phyloP scores from a whole-genome alignment of 1,140 invertebrate genomes.

The Aleiodes sp. region DNA sequence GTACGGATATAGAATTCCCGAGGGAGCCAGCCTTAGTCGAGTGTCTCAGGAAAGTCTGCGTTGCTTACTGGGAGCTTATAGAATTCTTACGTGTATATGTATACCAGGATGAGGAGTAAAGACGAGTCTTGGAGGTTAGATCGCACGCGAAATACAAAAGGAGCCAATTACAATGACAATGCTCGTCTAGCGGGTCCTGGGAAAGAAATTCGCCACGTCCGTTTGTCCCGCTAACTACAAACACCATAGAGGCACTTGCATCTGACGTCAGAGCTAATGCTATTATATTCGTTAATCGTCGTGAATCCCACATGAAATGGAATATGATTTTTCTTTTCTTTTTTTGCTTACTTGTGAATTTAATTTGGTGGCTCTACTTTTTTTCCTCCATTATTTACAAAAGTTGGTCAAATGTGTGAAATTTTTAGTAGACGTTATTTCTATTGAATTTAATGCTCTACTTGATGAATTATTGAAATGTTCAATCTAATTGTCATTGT shows the following conservation, averaged over 20 bases:
- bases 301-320: slow-evolving; percentile 9
- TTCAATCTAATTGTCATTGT: no score
- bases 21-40: slow-evolving; percentile 51
- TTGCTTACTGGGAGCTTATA: not conserved
- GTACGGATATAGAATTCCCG: slow-evolving; percentile 53
- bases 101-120: slow-evolving; percentile 42
- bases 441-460: no score
- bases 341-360: no score
- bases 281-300: slow-evolving; percentile 29
- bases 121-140: slow-evolving; percentile 48
- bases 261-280: slow-evolving; percentile 46
- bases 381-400: no score
- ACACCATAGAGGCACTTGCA: slow-evolving; percentile 25
- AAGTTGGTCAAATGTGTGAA: no score
- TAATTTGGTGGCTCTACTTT: no score
- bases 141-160: slow-evolving; percentile 62
- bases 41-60: slow-evolving; percentile 50
- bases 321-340: no score
- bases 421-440: no score
- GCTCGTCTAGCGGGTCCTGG: slow-evolving; percentile 55
- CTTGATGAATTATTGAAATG: no score
- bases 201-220: slow-evolving; percentile 61
- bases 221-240: slow-evolving; percentile 51
- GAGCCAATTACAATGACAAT: slow-evolving; percentile 66
- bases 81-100: not conserved